A percentile compares a stretch with the other conserved stretches of the same genome.
Evolutionary conservation across 2,888 invertebrate species (phyloP).

Genomic region (Diogma glabrata): DNA sequence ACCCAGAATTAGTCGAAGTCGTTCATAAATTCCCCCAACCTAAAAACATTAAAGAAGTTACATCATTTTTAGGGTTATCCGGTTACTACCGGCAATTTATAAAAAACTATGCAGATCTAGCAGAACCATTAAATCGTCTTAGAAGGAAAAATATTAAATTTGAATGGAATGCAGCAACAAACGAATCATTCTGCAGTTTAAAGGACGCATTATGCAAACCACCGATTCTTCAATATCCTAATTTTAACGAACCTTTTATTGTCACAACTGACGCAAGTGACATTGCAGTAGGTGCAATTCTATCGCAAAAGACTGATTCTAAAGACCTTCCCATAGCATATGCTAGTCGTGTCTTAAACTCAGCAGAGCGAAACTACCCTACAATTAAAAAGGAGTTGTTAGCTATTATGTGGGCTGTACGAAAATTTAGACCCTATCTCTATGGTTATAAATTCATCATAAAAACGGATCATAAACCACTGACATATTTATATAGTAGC

Average conservation of each 20-base stretch:
- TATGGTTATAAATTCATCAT: neutral
- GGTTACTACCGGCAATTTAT: constrained; percentile 27
- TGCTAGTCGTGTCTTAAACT: neutral
- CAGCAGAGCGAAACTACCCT: neutral
- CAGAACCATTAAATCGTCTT: neutral
- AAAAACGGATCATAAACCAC: neutral
- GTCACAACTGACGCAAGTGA: constrained; percentile 3
- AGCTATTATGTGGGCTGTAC: neutral
- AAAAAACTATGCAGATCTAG: constrained; percentile 10
- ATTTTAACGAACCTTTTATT: neutral
- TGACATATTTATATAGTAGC: neutral
- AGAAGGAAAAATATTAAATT: constrained; percentile 4
- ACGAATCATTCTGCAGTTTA: neutral
- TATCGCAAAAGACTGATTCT: neutral
- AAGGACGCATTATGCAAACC: neutral
- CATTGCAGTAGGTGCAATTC: neutral
- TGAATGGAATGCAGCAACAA: neutral
- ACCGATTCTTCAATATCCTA: constrained; percentile 5
- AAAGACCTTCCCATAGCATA: neutral
- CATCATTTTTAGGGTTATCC: constrained; percentile 20
- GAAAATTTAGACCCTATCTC: neutral
- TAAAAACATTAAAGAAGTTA: constrained; percentile 19
- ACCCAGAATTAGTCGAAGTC: constrained; percentile 22
- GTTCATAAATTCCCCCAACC: constrained; percentile 22
- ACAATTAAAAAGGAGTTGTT: neutral